Evolutionary conservation across 2,113 vertebrate genomes (phyloP).

Genomic region (Orthonyx spaldingii): DNA sequence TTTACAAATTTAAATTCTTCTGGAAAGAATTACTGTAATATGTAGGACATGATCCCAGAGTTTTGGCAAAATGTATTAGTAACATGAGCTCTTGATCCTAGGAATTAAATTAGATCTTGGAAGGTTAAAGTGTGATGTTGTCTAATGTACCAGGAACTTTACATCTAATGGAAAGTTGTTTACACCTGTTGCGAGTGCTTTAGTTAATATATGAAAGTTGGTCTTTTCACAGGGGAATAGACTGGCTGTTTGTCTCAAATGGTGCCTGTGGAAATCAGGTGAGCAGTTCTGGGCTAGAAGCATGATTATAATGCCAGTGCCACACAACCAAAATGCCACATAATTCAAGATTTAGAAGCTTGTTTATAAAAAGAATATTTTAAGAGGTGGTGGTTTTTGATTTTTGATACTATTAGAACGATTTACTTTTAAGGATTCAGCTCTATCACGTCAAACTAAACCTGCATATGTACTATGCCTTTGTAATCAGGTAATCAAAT

Average conservation of each 20-base stretch:
- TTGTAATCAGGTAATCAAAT: not conserved
- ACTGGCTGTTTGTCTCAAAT: not conserved
- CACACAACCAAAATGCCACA: not conserved
- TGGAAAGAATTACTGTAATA: slow-evolving; percentile 65
- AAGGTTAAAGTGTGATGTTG: slow-evolving; percentile 57
- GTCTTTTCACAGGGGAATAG: not conserved
- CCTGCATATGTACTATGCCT: not conserved
- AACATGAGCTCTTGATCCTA: slow-evolving; percentile 55
- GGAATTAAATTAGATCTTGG: slow-evolving; percentile 54
- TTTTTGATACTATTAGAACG: not conserved
- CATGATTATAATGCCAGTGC: rapidly evolving
- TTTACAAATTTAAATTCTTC: slow-evolving; percentile 66
- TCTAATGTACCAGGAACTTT: slow-evolving; percentile 37
- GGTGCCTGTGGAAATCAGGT: not conserved
- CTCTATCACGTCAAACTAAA: not conserved
- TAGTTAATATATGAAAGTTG: not conserved
- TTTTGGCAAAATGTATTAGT: slow-evolving; percentile 57
- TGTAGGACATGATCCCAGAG: slow-evolving; percentile 63
- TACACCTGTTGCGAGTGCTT: slow-evolving; percentile 24
- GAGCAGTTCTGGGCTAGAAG: not conserved
- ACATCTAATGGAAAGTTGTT: slow-evolving; percentile 52
- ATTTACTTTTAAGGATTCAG: not conserved
- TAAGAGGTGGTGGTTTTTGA: not conserved
- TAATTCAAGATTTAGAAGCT: not conserved
- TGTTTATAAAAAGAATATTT: not conserved